Evolutionary conservation across 2,797 vertebrate genomes (phyloP).

Genomic region (Melanotaenia trifasciata): DNA sequence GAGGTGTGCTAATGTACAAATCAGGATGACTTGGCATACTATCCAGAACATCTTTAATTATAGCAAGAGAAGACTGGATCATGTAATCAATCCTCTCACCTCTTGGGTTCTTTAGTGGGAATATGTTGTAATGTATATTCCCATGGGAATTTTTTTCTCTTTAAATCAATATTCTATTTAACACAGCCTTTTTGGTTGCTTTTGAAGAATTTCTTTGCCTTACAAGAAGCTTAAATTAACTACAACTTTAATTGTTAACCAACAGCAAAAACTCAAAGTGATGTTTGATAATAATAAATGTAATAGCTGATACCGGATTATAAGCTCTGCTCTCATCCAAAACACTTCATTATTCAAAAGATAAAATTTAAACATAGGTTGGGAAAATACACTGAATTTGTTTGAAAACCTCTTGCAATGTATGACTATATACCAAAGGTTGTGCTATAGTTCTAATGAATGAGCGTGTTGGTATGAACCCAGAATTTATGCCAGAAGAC

Average conservation of each 20-base stretch:
- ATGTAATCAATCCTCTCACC: slow-evolving; percentile 79
- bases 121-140: slow-evolving; percentile 72
- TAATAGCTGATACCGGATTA: neutral
- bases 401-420: slow-evolving; percentile 70
- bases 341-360: slow-evolving; percentile 12
- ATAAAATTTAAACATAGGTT: slow-evolving; percentile 10
- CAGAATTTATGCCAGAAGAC: slow-evolving; percentile 89
- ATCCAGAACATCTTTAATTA: slow-evolving; percentile 80
- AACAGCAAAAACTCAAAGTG: neutral
- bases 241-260: neutral
- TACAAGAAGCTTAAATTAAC: neutral
- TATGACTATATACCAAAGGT: slow-evolving; percentile 84
- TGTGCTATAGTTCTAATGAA: slow-evolving; percentile 87
- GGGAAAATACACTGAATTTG: slow-evolving; percentile 21
- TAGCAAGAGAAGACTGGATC: slow-evolving; percentile 67
- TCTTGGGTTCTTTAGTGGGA: slow-evolving; percentile 63
- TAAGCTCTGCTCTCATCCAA: neutral
- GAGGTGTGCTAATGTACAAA: slow-evolving; percentile 25
- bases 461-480: slow-evolving; percentile 87
- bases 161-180: slow-evolving; percentile 67
- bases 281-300: neutral
- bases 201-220: neutral
- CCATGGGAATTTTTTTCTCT: slow-evolving; percentile 29
- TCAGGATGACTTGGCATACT: slow-evolving; percentile 38
- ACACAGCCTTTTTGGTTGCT: slow-evolving; percentile 9